Evolutionary conservation across 2,113 vertebrate species (phyloP).

Genomic region (Tiliqua scincoides): DNA sequence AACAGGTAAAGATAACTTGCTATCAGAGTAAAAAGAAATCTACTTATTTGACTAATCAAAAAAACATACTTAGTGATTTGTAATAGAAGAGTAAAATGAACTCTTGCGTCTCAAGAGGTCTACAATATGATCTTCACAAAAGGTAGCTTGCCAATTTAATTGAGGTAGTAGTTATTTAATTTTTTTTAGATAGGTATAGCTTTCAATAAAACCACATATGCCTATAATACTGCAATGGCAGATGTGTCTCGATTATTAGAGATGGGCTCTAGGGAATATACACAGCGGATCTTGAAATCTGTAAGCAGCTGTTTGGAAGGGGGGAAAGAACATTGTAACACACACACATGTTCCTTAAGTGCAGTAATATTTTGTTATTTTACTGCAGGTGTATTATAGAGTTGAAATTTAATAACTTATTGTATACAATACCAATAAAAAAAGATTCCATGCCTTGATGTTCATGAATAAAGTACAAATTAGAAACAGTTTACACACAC

Average conservation of each 20-base stretch:
- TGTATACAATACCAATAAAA: conserved; percentile 70
- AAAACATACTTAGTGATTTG: conserved; percentile 62
- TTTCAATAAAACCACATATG: conserved; percentile 81
- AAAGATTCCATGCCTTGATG: conserved; percentile 59
- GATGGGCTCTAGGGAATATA: conserved; percentile 81
- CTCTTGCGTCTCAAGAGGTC: conserved; percentile 63
- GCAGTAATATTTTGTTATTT: conserved; percentile 74
- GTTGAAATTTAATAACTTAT: conserved; percentile 75
- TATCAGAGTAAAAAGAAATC: conserved; percentile 50
- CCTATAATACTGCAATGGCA: conserved; percentile 78
- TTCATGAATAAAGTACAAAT: conserved; percentile 49
- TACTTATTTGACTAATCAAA: conserved; percentile 66
- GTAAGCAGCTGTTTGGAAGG: conserved; percentile 81
- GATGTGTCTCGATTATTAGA: conserved; percentile 86
- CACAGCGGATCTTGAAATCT: conserved; percentile 76
- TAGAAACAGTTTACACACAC: conserved; percentile 12
- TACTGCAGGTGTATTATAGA: conserved; percentile 74
- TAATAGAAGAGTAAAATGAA: conserved; percentile 70
- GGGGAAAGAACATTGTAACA: conserved; percentile 68
- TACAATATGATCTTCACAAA: conserved; percentile 71
- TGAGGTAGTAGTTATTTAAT: conserved; percentile 77
- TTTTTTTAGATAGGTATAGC: conserved; percentile 74
- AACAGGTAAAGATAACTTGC: conserved; percentile 44
- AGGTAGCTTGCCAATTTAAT: conserved; percentile 76
- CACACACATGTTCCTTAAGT: conserved; percentile 77